Conservation (phyloP, 2,113 vertebrate species). For the Rhinogobius similis region DNA sequence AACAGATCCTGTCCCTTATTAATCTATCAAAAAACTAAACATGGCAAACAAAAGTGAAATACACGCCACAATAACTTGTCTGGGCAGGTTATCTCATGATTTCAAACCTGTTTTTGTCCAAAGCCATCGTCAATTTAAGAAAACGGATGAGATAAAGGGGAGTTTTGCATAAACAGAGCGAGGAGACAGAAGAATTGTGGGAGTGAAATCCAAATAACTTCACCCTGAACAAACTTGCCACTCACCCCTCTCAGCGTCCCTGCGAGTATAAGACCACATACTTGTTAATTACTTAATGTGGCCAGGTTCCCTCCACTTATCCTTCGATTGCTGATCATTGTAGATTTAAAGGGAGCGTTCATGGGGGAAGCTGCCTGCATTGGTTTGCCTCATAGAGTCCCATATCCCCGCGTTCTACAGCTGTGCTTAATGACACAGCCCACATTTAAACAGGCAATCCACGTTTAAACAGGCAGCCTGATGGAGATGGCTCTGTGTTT, state of each 20-base stretch:
- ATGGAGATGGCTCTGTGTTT: conserved; percentile 69
- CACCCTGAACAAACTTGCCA: conserved; percentile 12
- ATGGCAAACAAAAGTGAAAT: neutral
- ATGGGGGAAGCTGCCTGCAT: conserved; percentile 50
- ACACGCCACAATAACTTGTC: too few relatives aligned
- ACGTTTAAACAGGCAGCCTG: conserved; percentile 64
- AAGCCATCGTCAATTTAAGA: conserved; percentile 37
- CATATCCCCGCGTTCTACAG: conserved; percentile 62
- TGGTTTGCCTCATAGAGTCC: conserved; percentile 37
- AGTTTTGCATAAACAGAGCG: conserved; percentile 46
- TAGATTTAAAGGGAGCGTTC: conserved; percentile 46
- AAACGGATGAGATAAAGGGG: conserved; percentile 26
- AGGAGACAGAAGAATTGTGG: conserved; percentile 42
- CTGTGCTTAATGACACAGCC: conserved; percentile 70
- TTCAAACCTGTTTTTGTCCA: conserved; percentile 29
- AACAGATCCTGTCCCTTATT: neutral
- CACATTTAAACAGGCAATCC: conserved; percentile 62
- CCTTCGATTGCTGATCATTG: conserved; percentile 50
- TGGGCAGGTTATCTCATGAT: neutral
- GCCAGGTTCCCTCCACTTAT: conserved; percentile 47
- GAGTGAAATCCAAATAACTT: conserved; percentile 46
- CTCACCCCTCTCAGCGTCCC: conserved; percentile 38
- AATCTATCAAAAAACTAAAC: neutral
- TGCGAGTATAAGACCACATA: conserved; percentile 35
- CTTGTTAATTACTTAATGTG: conserved; percentile 53